Base-by-base conservation (phyloP, 2,797 vertebrate species). In the Muraenolepis orangiensis region DNA sequence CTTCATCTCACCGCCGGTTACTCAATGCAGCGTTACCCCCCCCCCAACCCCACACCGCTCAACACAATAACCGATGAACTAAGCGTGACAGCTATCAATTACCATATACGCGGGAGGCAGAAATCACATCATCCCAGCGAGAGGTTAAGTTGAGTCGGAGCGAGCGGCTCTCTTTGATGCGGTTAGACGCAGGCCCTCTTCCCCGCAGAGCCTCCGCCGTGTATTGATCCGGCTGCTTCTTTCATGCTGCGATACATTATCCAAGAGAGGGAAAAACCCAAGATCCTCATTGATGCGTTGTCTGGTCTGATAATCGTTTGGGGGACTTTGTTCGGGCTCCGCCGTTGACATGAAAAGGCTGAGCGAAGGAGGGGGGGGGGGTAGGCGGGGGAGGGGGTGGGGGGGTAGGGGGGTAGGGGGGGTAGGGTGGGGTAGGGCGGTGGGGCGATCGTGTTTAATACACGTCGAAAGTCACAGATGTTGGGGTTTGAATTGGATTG, bases 201-300 rank as follows among this genome's bases (percentile, higher is more conserved):
- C 86, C 26, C 57, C 8, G 23, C 75, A 76, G 87, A 86, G 82
- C 85, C 85, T 84, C 87, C 86, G 23, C 80, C 80, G 85, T 80
- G 23, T 89, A 91, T 90, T 30, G 87, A 92, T 90, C 87, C 46
- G 1, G 6, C n/a, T 71, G 82, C 78, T 80, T 84, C 80, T 84
- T 87, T 83, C 81, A 87, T 75, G 61, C 80, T 12, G 1, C 69
- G 89, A 91, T 91, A 83, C 75, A 90, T 90, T 89, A 86, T 87
- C 75, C 74, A 69, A 3, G 64, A 46, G 71, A 70, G 74, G 80
- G 77, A 77, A 85, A 76, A 67, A 32, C 72, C 77, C 72, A 75
- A 78, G 81, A 86, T 64, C 23, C 74, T 80, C 76, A 88, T 78
- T 30, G 61, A 84, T 80, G 75, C 78, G 76, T 85, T 74, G 78